Conservation (phyloP, 2,797 vertebrate species). For the Cryptoblepharus egeriae region DNA sequence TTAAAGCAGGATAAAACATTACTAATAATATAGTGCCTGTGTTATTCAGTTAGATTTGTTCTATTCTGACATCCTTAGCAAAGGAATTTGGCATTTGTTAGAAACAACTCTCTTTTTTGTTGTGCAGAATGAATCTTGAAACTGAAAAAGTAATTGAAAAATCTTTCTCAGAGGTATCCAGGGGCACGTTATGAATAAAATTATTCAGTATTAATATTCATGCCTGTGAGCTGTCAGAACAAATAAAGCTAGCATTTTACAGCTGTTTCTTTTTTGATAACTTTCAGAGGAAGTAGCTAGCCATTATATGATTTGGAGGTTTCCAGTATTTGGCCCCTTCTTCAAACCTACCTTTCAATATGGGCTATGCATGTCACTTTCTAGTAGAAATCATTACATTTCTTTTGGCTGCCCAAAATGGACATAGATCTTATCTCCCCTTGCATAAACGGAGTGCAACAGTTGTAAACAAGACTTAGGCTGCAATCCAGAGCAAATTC, state of each 20-base stretch:
- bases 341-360: slow-evolving; percentile 42
- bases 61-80: slow-evolving; percentile 32
- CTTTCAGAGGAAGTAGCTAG: slow-evolving; percentile 4
- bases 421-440: slow-evolving; percentile 16
- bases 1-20: not conserved
- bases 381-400: slow-evolving; percentile 5
- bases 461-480: not conserved
- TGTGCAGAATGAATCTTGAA: slow-evolving; percentile 36
- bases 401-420: slow-evolving; percentile 54
- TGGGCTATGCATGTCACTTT: slow-evolving; percentile 27
- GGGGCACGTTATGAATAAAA: slow-evolving; percentile 31
- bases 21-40: not conserved
- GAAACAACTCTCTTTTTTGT: not conserved
- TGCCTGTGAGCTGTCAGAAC: slow-evolving; percentile 43
- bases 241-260: slow-evolving; percentile 48
- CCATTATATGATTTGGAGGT: slow-evolving; percentile 39
- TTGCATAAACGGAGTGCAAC: not conserved
- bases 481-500: too few species aligned
- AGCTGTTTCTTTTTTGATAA: slow-evolving; percentile 46
- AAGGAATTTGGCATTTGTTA: slow-evolving; percentile 27
- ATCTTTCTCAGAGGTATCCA: slow-evolving; percentile 26
- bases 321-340: slow-evolving; percentile 15
- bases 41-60: not conserved
- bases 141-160: slow-evolving; percentile 42
- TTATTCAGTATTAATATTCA: slow-evolving; percentile 57